A percentile compares a stretch with the other conserved stretches of the same genome.
Conservation (phyloP, 2,888 invertebrate species). For the Platyscelio sp. region DNA sequence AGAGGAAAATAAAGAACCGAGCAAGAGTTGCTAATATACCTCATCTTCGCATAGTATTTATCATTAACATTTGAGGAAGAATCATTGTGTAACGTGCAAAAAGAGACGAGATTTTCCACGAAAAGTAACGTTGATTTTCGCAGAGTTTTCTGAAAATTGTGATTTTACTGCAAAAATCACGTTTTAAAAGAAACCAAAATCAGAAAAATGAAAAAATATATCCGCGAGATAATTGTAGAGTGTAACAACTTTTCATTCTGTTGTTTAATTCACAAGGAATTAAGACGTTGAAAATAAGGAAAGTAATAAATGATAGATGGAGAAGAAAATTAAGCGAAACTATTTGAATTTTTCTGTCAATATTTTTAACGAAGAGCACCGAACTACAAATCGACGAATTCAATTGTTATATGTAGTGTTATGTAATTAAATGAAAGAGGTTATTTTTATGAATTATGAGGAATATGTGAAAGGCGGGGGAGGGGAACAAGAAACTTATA, state of each 20-base stretch:
- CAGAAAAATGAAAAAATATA: background rate
- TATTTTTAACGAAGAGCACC: conserved; percentile 38
- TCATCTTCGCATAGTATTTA: conserved; percentile 68
- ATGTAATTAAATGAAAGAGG: conserved; percentile 41
- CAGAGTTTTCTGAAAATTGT: conserved; percentile 56
- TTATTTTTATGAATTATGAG: conserved; percentile 56
- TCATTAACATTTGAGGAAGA: conserved; percentile 29
- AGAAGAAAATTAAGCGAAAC: too few species aligned
- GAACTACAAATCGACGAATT: conserved; percentile 59
- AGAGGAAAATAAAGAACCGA: conserved; percentile 33
- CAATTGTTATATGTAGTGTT: conserved; percentile 59
- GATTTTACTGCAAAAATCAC: conserved; percentile 55
- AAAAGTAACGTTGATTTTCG: conserved; percentile 39
- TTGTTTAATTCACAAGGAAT: too few species aligned
- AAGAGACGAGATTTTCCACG: conserved; percentile 44
- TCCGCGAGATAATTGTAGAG: conserved; percentile 66
- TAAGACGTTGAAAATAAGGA: background rate
- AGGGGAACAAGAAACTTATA: conserved; percentile 23
- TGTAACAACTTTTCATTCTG: conserved; percentile 47
- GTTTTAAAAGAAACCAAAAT: conserved; percentile 41
- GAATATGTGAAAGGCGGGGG: too few species aligned
- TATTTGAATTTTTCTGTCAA: too few species aligned
- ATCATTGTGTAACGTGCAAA: too few species aligned
- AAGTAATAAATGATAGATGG: background rate
- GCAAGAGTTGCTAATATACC: conserved; percentile 67